Conservation (phyloP, 2,888 invertebrate genomes). For the Macrosiphum euphorbiae region DNA sequence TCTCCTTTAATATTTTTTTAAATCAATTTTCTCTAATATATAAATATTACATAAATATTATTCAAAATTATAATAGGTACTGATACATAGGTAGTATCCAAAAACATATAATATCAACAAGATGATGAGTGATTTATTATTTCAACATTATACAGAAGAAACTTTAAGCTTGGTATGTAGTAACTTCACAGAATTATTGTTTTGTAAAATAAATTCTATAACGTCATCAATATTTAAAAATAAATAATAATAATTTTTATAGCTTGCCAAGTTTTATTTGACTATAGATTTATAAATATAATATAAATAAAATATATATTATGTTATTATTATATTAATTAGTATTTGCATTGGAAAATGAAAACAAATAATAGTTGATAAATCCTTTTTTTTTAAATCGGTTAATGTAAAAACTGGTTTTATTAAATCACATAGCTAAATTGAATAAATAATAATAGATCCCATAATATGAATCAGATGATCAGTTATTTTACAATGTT, state of each 20-base stretch:
- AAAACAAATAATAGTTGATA: not conserved
- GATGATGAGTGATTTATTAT: not conserved
- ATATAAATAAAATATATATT: not conserved
- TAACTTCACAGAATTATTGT: not conserved
- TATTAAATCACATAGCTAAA: not conserved
- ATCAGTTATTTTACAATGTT: not conserved
- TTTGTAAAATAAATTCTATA: not conserved
- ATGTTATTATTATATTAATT: not conserved
- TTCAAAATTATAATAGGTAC: not conserved
- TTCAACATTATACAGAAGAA: not conserved
- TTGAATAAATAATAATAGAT: slow-evolving; percentile 1
- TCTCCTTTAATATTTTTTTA: not conserved
- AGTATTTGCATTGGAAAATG: not conserved
- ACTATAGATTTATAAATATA: not conserved
- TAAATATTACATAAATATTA: not conserved
- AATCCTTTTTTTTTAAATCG: not conserved
- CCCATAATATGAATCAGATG: not conserved
- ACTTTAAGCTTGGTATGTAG: not conserved
- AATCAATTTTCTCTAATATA: not conserved
- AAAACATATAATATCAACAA: not conserved
- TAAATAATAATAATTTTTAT: not conserved
- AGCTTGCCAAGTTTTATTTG: not conserved
- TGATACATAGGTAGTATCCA: not conserved
- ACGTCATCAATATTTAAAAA: not conserved
- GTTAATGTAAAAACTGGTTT: slow-evolving; percentile 20